Evolutionary conservation across 2,113 vertebrate genomes (phyloP), one percentile per base, ranked within the genome.

Genomic region (Rhinolophus ferrumequinum): DNA sequence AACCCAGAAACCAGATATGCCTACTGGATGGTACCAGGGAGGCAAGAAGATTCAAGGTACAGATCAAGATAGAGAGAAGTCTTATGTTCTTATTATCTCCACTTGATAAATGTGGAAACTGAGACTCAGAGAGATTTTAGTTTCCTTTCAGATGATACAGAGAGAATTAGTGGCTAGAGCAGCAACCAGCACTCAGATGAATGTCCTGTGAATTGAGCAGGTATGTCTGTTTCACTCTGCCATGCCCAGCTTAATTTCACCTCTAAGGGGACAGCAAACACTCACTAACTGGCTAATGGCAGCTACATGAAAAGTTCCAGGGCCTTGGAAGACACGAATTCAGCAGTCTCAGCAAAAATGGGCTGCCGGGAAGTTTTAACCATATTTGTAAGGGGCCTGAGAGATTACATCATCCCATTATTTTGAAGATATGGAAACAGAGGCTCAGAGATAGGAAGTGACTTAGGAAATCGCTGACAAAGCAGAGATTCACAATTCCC

Each of bases 231-330:
- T 18, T 64, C 41, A 3, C 50, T 38, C 5, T 13, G 15, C 73
- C 38, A 8, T 2, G n/a, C 21, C 50, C 52, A 35, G 38, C 47
- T 30, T 28, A 6, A 4, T 26, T n/a, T 21, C 11, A 6, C 21
- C 33, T 8, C 19, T 1, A 0, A 0, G 15, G 16, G 58, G 16
- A 50, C 12, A 30, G 38, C 0, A 0, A 13, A 18, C 30, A 11
- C 28, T 30, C 64, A 22, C 4, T 8, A 56, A 18, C 7, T 30
- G 56, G 44, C 18, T 18, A 7, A 15, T 7, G 47, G 56, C 50
- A 64, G 62, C 14, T 10, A 22, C 54, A 0, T 0, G 7, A 26
- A 30, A 6, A 12, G 16, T 35, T 50, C 73, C 15, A 15, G n/a
- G n/a, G 30, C 13, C 75, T 35, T 8, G 5, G 8, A 56, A 83